Evolutionary conservation across 2,888 invertebrate genomes (phyloP).

Genomic region (Cerceris ruficornis): DNA sequence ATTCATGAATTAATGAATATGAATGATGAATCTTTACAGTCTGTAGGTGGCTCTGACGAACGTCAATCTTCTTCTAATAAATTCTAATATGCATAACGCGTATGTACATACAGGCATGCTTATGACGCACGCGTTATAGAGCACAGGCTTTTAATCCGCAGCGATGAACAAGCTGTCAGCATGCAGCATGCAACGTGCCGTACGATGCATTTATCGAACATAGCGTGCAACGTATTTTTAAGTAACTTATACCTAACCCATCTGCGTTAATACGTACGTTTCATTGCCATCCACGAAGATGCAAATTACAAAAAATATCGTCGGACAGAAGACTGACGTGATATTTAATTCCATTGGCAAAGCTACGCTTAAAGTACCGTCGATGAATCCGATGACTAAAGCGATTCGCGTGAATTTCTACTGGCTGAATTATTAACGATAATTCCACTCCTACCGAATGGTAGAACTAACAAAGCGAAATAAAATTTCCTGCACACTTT

Average conservation of each 20-base stretch:
- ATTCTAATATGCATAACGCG: conserved; percentile 1
- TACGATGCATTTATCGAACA: not conserved
- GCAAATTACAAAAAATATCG: not conserved
- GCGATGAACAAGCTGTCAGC: conserved; percentile 4
- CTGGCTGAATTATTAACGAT: too few species aligned
- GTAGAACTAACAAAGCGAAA: too few species aligned
- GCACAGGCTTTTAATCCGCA: conserved; percentile 1
- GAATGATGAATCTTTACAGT: not conserved
- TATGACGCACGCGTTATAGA: not conserved
- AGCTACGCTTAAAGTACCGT: too few species aligned
- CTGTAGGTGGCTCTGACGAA: not conserved
- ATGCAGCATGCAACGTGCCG: not conserved
- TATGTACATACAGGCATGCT: conserved; percentile 2
- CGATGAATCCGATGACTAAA: too few species aligned
- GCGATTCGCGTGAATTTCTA: too few species aligned
- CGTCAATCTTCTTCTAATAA: not conserved
- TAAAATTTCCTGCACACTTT: too few species aligned
- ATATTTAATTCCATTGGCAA: not conserved
- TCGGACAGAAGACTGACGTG: not conserved
- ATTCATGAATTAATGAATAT: not conserved
- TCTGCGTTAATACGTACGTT: not conserved
- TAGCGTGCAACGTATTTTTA: conserved; percentile 6
- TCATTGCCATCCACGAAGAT: not conserved
- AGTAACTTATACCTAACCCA: not conserved
- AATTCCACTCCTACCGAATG: too few species aligned